phyloP scores from a whole-genome alignment of 2,797 vertebrate genomes.

The Anolis apletophallus region DNA sequence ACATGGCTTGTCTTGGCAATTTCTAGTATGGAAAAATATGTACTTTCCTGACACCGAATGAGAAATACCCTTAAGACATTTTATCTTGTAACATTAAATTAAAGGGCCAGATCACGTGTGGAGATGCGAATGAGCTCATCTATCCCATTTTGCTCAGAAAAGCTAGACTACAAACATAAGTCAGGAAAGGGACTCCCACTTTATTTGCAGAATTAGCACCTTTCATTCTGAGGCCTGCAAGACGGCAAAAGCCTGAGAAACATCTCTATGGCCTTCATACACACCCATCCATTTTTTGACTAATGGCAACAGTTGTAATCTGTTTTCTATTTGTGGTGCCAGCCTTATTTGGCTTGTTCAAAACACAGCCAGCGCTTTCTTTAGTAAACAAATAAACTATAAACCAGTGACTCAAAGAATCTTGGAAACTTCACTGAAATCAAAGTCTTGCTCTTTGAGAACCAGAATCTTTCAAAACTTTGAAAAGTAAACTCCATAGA shows the following conservation, averaged over 20 bases:
- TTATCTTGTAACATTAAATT: neutral
- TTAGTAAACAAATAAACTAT: slow-evolving; percentile 76
- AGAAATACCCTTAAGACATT: slow-evolving; percentile 1
- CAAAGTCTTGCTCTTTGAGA: slow-evolving; percentile 59
- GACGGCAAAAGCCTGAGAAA: slow-evolving; percentile 41
- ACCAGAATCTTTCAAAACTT: slow-evolving; percentile 19
- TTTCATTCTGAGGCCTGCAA: slow-evolving; percentile 43
- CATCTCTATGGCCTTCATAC: slow-evolving; percentile 24
- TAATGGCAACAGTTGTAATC: slow-evolving; percentile 70
- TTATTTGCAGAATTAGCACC: slow-evolving; percentile 27
- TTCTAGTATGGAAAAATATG: neutral
- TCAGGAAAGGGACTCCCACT: neutral
- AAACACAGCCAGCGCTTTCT: slow-evolving; percentile 73
- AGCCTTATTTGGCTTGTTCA: slow-evolving; percentile 73
- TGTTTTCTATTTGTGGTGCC: slow-evolving; percentile 76
- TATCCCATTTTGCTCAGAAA: neutral
- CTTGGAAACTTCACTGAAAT: slow-evolving; percentile 69
- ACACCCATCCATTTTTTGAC: slow-evolving; percentile 64
- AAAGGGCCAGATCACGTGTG: neutral
- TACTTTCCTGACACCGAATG: neutral
- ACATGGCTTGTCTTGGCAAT: neutral
- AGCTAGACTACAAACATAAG: neutral
- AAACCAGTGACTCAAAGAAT: slow-evolving; percentile 72
- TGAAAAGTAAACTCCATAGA: slow-evolving; percentile 64
- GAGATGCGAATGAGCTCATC: neutral